Evolutionary conservation across 2,888 invertebrate species (phyloP), one percentile per base, ranked within the genome.

Genomic region (Lithophane ornitopus): DNA sequence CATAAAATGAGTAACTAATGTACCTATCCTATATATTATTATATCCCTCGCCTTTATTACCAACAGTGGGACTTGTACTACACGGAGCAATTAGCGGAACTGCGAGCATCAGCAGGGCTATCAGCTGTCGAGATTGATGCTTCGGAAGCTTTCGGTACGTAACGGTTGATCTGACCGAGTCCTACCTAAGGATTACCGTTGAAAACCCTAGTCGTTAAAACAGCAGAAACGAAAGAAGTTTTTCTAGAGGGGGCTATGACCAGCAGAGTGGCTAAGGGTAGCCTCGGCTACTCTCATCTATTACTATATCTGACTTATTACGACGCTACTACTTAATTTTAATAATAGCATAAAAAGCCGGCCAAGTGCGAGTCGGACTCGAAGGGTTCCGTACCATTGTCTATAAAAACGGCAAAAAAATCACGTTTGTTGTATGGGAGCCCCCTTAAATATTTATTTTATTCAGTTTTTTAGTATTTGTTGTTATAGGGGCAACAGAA

Each of bases 101-200:
- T 96, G 62, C 90, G 95, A 14, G 96, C 96, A 0, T 93, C 95
- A 0, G 96, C 96, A 28, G 96, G 96, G 39, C 91, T 96, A 28
- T 93, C 94, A 0, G 95, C 95, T 1, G 91, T 92, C 19, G 95
- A 95, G 82, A 82, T 96, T 28, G 91, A 94, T 58, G 94, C 91
- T 0, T 82, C 61, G 8, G 89, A 90, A 28, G 69, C 93, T 3
- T 87, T 92, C 28, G 95, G 95, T 95, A 89, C 41, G 84, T 78
- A n/a, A 0, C 19, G 12, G 16, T 34, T 22, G 22, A 52, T 6
- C 14, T 52, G 28, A 26, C 63, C 11, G 26, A n/a, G n/a, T 41
- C 39, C 12, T 44, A 19, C 8, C 22, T 46, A 28, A 4, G 4
- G 14, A 66, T 66, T 49, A 66, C 34, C 6, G 14, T 14, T 22